These are phyloP conservation scores for Acleris sparsana DNA, from an alignment of 2,888 invertebrate genomes.

Conservation along the genomic window DNA sequence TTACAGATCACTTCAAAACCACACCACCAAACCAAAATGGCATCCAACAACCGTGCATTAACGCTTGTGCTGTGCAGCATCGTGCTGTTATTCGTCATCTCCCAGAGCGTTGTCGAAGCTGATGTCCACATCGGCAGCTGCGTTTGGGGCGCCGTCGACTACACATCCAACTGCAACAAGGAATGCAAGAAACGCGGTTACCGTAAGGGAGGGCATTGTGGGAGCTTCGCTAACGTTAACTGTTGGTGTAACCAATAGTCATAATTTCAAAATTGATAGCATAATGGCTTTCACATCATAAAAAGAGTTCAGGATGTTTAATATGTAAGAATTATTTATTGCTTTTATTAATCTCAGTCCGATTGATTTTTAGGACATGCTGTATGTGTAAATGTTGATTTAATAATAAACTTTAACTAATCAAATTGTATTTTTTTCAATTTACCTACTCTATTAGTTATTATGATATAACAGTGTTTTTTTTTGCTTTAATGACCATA, in stretches of 20 bases:
- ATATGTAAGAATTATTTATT: too few relatives aligned
- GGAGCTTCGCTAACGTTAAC: slow-evolving; percentile 42
- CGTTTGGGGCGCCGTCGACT: slow-evolving; percentile 50
- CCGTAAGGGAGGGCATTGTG: slow-evolving; percentile 45
- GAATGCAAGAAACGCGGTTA: slow-evolving; percentile 46
- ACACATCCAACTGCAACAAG: slow-evolving; percentile 46
- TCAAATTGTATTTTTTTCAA: too few relatives aligned
- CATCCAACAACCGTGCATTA: slow-evolving; percentile 3
- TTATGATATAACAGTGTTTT: too few relatives aligned
- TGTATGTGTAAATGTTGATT: too few relatives aligned
- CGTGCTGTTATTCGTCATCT: slow-evolving; percentile 46
- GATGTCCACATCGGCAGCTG: slow-evolving; percentile 48
- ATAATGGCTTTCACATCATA: too few relatives aligned
- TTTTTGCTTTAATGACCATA: too few relatives aligned
- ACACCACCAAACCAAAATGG: slow-evolving; percentile 6
- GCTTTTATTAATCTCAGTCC: too few relatives aligned
- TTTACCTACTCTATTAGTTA: too few relatives aligned
- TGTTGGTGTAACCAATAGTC: slow-evolving; percentile 22
- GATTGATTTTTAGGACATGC: too few relatives aligned
- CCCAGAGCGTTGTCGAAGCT: slow-evolving; percentile 42
- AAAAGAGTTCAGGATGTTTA: too few relatives aligned
- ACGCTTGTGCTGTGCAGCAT: slow-evolving; percentile 42
- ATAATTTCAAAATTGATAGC: not conserved
- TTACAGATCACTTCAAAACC: not conserved
- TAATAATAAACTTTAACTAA: too few relatives aligned